Conservation (phyloP, 2,797 vertebrate species). For the Sparidentex hasta region DNA sequence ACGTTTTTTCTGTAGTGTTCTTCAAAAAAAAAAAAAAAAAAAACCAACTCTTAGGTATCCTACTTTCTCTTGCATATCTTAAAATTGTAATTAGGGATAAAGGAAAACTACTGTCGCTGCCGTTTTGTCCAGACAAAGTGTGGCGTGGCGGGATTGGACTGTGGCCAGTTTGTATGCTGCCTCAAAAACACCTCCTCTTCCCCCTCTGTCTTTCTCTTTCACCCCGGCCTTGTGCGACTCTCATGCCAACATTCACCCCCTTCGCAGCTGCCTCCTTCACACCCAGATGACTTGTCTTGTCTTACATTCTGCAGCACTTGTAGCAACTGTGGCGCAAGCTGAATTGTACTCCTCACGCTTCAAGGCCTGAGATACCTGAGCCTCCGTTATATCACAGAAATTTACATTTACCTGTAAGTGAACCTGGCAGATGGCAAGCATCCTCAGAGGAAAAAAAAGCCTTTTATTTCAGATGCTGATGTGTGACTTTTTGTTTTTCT, state of each 20-base stretch:
- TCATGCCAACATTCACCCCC: conserved; percentile 35
- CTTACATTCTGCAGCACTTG: conserved; percentile 65
- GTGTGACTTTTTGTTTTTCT: conserved; percentile 13
- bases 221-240: conserved; percentile 13
- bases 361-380: conserved; percentile 41
- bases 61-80: conserved; percentile 75
- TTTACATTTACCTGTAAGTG: conserved; percentile 5
- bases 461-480: conserved; percentile 36
- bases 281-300: conserved; percentile 36
- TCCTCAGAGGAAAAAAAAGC: conserved; percentile 11
- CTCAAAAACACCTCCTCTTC: conserved; percentile 43
- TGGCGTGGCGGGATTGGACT: conserved; percentile 34
- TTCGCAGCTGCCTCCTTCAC: conserved; percentile 47
- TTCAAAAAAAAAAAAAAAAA: conserved; percentile 28
- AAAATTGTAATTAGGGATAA: conserved; percentile 75
- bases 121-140: conserved; percentile 29
- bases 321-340: conserved; percentile 60
- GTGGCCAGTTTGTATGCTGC: conserved; percentile 59
- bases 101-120: conserved; percentile 41
- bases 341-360: conserved; percentile 36
- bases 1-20: conserved; percentile 60
- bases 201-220: conserved; percentile 8
- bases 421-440: conserved; percentile 21
- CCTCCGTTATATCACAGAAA: neutral
- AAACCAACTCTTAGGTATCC: conserved; percentile 46